Percentiles rank a stretch among this genome's conserved stretches.
phyloP scores from a whole-genome alignment of 2,113 vertebrate species.

The Recurvirostra avosetta region DNA sequence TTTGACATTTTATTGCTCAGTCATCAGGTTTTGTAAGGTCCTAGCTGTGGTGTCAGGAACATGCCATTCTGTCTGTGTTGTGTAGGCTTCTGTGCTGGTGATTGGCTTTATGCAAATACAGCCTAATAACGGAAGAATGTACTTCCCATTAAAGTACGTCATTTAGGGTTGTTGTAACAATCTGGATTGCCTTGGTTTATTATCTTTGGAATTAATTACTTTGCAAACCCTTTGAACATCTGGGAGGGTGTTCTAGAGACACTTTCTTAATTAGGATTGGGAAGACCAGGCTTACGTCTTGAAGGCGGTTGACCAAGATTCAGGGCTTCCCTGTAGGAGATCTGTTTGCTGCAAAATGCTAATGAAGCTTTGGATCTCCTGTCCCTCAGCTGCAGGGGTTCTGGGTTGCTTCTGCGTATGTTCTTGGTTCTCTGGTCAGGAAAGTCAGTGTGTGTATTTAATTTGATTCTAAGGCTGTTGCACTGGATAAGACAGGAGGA shows the following conservation, averaged over 20 bases:
- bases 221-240: background rate
- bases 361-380: background rate
- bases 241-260: background rate
- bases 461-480: background rate
- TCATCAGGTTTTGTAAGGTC: background rate
- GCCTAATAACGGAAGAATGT: background rate
- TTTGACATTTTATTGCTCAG: background rate
- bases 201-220: background rate
- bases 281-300: background rate
- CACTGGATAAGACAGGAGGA: background rate
- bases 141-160: background rate
- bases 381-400: background rate
- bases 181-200: background rate
- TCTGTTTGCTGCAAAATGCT: background rate
- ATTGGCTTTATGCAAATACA: background rate
- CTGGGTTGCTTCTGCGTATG: rapidly evolving
- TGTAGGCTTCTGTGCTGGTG: background rate
- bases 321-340: background rate
- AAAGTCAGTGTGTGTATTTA: background rate
- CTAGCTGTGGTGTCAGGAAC: background rate
- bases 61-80: background rate
- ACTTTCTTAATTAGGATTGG: background rate
- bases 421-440: background rate
- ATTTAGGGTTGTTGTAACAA: background rate
- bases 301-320: background rate